phyloP scores from a whole-genome alignment of 2,113 vertebrate genomes.

The Chionis minor region DNA sequence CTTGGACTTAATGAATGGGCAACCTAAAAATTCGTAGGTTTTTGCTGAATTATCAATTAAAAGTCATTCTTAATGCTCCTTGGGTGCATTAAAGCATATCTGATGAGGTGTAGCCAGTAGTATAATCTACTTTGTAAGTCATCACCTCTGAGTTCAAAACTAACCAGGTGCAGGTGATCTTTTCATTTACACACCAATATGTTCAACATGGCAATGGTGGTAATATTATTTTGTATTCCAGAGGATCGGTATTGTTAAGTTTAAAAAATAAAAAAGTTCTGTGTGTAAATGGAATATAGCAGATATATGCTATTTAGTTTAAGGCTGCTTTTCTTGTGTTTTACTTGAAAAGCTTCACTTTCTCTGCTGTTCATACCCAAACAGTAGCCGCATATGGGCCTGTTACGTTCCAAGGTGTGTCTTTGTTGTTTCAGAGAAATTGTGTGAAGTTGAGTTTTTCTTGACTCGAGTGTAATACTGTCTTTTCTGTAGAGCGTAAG shows the following conservation, averaged over 20 bases:
- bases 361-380: neutral
- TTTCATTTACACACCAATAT: neutral
- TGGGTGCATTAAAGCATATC: fast-evolving
- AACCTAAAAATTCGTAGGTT: neutral
- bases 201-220: neutral
- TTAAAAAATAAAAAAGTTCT: neutral
- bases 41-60: neutral
- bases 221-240: neutral
- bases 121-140: neutral
- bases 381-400: neutral
- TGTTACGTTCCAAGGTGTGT: neutral
- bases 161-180: neutral
- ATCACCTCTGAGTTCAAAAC: neutral
- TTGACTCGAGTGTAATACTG: neutral
- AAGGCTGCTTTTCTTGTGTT: neutral
- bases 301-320: neutral
- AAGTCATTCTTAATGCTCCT: neutral
- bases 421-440: neutral
- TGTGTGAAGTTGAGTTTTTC: neutral
- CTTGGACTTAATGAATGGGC: neutral
- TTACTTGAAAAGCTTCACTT: neutral
- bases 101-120: neutral
- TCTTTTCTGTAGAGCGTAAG: neutral
- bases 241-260: neutral
- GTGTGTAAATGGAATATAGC: neutral